Evolutionary conservation across 2,888 invertebrate genomes (phyloP).

Genomic region (Gari tellinella): DNA sequence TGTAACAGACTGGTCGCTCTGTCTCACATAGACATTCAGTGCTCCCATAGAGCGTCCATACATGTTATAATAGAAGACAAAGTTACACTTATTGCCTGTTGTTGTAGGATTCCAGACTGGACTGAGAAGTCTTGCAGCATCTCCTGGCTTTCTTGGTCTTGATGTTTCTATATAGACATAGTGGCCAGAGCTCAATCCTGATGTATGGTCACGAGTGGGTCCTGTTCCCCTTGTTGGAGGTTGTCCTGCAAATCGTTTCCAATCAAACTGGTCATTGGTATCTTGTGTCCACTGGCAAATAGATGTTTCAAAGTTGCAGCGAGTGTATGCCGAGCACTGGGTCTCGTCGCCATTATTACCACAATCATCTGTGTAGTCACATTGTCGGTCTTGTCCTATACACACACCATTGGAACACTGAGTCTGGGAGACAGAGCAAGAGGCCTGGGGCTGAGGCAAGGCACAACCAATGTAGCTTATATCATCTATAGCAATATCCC

Average conservation of each 20-base stretch:
- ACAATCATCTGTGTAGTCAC: conserved; percentile 81
- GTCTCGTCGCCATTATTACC: conserved; percentile 73
- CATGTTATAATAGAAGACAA: conserved; percentile 79
- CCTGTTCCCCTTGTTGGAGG: conserved; percentile 66
- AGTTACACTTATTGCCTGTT: conserved; percentile 56
- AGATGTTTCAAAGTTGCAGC: conserved; percentile 78
- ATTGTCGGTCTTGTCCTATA: conserved; percentile 67
- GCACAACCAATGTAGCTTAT: conserved; percentile 73
- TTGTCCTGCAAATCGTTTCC: conserved; percentile 65
- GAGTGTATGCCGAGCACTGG: conserved; percentile 46
- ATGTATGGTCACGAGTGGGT: conserved; percentile 74
- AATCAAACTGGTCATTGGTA: conserved; percentile 72
- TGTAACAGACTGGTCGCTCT: conserved; percentile 47
- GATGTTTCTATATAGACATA: conserved; percentile 81
- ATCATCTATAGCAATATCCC: conserved; percentile 79
- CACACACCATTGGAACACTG: conserved; percentile 71
- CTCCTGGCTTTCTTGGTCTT: conserved; percentile 68
- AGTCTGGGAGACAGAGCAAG: conserved; percentile 66
- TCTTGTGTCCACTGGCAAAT: conserved; percentile 80
- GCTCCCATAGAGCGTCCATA: conserved; percentile 74
- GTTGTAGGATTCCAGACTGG: conserved; percentile 59
- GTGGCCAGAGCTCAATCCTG: conserved; percentile 69
- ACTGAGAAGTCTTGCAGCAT: conserved; percentile 80
- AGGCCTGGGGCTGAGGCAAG: conserved; percentile 61
- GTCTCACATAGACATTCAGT: conserved; percentile 73